Conservation (phyloP, 1,140 invertebrate species). For the Drosophila melanica region DNA sequence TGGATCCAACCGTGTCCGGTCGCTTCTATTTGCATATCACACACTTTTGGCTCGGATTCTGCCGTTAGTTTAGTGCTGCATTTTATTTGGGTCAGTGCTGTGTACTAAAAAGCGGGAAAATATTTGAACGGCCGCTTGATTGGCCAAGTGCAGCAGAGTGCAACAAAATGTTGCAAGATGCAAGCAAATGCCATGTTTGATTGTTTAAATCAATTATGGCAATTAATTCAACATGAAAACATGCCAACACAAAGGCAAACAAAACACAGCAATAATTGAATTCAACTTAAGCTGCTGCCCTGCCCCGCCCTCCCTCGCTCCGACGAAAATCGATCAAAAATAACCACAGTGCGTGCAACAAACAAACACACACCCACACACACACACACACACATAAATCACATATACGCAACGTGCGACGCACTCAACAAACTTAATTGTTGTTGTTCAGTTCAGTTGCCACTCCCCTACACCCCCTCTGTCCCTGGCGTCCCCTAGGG, state of each 20-base stretch:
- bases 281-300: slow-evolving; percentile 21
- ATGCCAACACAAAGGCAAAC: slow-evolving; percentile 29
- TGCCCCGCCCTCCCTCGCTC: background rate
- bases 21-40: slow-evolving; percentile 12
- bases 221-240: slow-evolving; percentile 35
- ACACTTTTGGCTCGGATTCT: background rate
- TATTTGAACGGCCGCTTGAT: slow-evolving; percentile 24
- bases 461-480: background rate
- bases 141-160: slow-evolving; percentile 6
- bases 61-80: slow-evolving; percentile 2
- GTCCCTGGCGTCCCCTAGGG: background rate
- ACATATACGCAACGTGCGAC: slow-evolving; percentile 31
- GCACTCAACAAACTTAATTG: slow-evolving; percentile 29
- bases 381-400: slow-evolving; percentile 24
- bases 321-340: slow-evolving; percentile 25
- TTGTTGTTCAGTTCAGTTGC: slow-evolving; percentile 11
- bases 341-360: slow-evolving; percentile 15
- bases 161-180: slow-evolving; percentile 13
- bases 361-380: background rate
- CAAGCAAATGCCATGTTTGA: slow-evolving; percentile 16
- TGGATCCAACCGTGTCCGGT: background rate
- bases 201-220: slow-evolving; percentile 49
- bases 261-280: slow-evolving; percentile 44
- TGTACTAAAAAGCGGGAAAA: slow-evolving; percentile 10
- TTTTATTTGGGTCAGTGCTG: slow-evolving; percentile 15